Percentiles rank a stretch among this genome's conserved stretches.
These are phyloP conservation scores for Platichthys stellatus DNA, from an alignment of 2,113 vertebrate genomes.

Conservation along the genomic window DNA sequence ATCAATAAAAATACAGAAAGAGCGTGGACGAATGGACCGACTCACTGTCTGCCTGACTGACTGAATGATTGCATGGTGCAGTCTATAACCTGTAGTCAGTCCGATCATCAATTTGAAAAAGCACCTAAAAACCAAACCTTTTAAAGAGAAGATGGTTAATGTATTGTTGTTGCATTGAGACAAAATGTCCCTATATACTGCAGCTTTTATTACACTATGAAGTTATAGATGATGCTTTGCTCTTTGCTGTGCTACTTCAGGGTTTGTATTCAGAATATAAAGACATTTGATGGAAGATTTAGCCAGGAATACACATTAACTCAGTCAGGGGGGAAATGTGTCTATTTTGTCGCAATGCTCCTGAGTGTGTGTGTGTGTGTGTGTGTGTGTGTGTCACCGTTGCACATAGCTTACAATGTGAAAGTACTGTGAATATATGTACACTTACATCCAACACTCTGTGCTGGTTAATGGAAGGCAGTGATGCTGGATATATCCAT, in stretches of 20 bases:
- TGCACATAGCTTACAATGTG: slow-evolving; percentile 13
- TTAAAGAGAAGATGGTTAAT: too few species aligned
- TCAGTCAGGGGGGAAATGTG: background rate
- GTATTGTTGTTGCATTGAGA: too few species aligned
- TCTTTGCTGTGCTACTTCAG: background rate
- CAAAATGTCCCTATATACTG: too few species aligned
- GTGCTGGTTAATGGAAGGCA: slow-evolving; percentile 11
- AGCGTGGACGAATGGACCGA: slow-evolving; percentile 5
- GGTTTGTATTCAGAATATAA: background rate
- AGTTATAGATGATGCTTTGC: too few species aligned
- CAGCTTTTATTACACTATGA: too few species aligned
- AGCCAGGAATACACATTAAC: slow-evolving; percentile 3
- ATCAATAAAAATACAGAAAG: slow-evolving; percentile 48
- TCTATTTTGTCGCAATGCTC: background rate
- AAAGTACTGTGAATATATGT: slow-evolving; percentile 8
- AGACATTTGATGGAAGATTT: slow-evolving; percentile 12
- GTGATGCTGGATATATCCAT: slow-evolving; percentile 9
- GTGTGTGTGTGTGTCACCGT: background rate
- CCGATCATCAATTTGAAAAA: too few species aligned
- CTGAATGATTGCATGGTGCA: slow-evolving; percentile 22
- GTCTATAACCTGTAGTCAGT: background rate
- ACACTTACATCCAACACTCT: background rate
- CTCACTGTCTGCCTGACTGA: background rate
- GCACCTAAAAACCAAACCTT: too few species aligned
- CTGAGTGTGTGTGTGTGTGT: background rate